These are phyloP conservation scores for Aspidiotus rigidus DNA, from an alignment of 2,888 invertebrate species.

Conservation along the genomic window DNA sequence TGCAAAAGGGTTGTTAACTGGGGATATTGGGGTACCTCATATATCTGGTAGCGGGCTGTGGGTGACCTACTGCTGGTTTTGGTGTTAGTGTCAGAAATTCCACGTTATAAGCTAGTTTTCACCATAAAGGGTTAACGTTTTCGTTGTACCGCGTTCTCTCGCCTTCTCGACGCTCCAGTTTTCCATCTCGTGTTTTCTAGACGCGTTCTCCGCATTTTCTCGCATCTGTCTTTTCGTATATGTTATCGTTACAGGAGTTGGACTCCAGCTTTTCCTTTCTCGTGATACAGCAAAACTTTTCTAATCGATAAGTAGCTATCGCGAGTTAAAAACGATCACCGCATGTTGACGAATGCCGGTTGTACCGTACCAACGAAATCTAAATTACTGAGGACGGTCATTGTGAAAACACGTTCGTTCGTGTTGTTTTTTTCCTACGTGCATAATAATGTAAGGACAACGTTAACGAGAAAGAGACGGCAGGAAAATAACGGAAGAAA, in stretches of 20 bases:
- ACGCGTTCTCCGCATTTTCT: slow-evolving; percentile 1
- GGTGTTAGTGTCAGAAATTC: slow-evolving; percentile 33
- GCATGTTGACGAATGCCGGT: too few species aligned
- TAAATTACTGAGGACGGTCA: background rate
- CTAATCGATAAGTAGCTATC: slow-evolving; percentile 24
- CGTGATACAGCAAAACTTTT: background rate
- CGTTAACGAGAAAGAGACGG: too few species aligned
- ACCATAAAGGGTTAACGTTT: slow-evolving; percentile 31
- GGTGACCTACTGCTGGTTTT: slow-evolving; percentile 33
- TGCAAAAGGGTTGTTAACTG: slow-evolving; percentile 30
- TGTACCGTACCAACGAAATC: background rate
- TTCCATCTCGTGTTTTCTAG: slow-evolving; percentile 5
- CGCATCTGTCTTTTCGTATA: background rate
- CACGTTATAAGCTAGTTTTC: slow-evolving; percentile 33
- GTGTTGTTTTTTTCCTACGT: background rate
- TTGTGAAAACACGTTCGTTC: background rate
- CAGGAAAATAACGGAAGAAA: too few species aligned
- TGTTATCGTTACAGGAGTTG: too few species aligned
- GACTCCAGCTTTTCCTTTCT: too few species aligned
- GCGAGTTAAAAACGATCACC: background rate
- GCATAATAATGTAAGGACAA: too few species aligned
- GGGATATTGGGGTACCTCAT: slow-evolving; percentile 33
- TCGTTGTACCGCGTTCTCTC: slow-evolving; percentile 6
- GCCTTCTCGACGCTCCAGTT: background rate
- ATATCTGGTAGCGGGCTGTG: slow-evolving; percentile 33